phyloP scores from a whole-genome alignment of 2,113 vertebrate species.

The Ammospiza nelsoni region DNA sequence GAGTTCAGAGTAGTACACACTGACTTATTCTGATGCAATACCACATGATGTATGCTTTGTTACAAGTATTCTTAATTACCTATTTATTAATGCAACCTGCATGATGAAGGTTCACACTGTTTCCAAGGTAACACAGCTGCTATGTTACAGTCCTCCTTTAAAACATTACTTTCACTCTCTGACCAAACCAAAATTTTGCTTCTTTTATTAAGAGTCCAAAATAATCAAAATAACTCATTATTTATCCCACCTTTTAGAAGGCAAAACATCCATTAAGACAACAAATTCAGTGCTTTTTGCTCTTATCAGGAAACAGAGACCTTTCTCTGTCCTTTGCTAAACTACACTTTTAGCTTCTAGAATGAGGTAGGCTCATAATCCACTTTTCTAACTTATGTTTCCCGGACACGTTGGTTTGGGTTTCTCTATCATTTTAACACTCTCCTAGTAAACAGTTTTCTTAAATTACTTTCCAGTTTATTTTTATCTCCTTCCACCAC shows the following conservation, averaged over 20 bases:
- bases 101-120: background rate
- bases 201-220: background rate
- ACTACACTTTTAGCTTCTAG: background rate
- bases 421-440: background rate
- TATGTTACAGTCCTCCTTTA: background rate
- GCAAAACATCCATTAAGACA: background rate
- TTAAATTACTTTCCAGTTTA: background rate
- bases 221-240: background rate
- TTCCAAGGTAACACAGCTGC: conserved; percentile 23
- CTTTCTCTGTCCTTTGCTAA: background rate
- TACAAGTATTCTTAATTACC: background rate
- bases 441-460: background rate
- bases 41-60: background rate
- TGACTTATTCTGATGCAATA: background rate
- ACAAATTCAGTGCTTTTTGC: background rate
- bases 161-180: background rate
- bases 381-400: background rate
- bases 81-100: conserved; percentile 25
- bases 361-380: background rate
- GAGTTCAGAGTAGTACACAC: background rate
- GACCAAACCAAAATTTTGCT: background rate
- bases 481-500: background rate
- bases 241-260: background rate
- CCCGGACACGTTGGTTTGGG: background rate
- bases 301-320: background rate